phyloP scores from a whole-genome alignment of 1,140 invertebrate species.

The Homalodisca vitripennis region DNA sequence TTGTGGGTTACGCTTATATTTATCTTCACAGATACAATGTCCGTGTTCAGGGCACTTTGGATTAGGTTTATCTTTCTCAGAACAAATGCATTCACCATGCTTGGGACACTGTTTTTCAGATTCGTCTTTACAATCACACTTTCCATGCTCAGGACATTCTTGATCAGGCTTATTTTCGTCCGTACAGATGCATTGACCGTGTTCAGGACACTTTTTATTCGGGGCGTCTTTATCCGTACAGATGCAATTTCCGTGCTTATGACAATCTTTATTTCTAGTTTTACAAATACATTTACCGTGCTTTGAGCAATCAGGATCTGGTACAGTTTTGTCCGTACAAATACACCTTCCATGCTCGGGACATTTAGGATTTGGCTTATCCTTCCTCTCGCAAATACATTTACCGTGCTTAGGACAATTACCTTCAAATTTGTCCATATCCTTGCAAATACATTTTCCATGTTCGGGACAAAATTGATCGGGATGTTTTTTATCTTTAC shows the following conservation, averaged over 20 bases:
- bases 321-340: neutral
- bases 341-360: neutral
- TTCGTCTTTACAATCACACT: neutral
- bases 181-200: neutral
- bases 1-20: neutral
- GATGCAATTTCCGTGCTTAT: neutral
- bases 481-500: neutral
- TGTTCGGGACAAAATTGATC: neutral
- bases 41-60: neutral
- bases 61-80: neutral
- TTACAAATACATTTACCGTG: constrained; percentile 3
- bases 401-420: neutral
- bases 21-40: neutral
- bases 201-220: neutral
- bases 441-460: neutral
- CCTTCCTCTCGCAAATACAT: neutral
- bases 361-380: neutral
- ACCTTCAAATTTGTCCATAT: neutral
- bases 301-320: neutral
- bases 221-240: neutral
- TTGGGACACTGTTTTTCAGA: neutral
- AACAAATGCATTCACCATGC: neutral
- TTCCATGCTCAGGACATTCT: neutral
- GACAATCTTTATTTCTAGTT: neutral
- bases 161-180: neutral